Evolutionary conservation across 2,113 vertebrate species (phyloP), one percentile per base, ranked within the genome.

Genomic region (Oncorhynchus nerka): DNA sequence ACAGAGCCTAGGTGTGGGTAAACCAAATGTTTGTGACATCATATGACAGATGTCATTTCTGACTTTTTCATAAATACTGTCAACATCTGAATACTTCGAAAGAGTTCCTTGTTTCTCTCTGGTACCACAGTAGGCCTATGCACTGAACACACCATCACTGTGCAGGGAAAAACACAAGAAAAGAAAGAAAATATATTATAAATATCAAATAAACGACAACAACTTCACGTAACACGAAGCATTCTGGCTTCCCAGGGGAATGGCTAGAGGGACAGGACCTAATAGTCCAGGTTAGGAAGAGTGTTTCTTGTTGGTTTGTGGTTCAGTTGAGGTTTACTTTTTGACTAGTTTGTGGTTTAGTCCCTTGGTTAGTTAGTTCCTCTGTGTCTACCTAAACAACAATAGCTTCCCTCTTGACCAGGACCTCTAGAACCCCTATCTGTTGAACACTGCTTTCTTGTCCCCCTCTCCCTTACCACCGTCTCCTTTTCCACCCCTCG

Each of bases 191-290:
- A 55, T 4, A 55, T 55, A 55, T 55, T 73, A 71, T 75, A 45
- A 2, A 73, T 75, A 24, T 6, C 67, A 79, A 85, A 85, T 71
- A 61, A 84, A 81, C 78, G 85, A 81, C 39, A 45, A 45, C 83
- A 84, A 70, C 75, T 85, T 75, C 83, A 84, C 79, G 73, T 84
- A 75, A 89, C 86, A 86, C 81, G 22, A 77, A 87, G 87, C 79
- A 78, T 78, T 83, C 81, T 74, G 70, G 87, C 82, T 73, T 82
- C 75, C 72, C 71, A 8, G 74, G 8, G 12, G 81, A 80, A 69
- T 68, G 82, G 73, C 59, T 73, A 62, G 74, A 75, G 76, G 81
- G 73, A 57, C 57, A 79, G 66, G 26, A 59, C 70, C 76, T 22
- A 68, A 19, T 55, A 16, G 74, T 70, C 75, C 77, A 6, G 71